phyloP scores from a whole-genome alignment of 1,140 invertebrate species.

The Papilio glaucus region DNA sequence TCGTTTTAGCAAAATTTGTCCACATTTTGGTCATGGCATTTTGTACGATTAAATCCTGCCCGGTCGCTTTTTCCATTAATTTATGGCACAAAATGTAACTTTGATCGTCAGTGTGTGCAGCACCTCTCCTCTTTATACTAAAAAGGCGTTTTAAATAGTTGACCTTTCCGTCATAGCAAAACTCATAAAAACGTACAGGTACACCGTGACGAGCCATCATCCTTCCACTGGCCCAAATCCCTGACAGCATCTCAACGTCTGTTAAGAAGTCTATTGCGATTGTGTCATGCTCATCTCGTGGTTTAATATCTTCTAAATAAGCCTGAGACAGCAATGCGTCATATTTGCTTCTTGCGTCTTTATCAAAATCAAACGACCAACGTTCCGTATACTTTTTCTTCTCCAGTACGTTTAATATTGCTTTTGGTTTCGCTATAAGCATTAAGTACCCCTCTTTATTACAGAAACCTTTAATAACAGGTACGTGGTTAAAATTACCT shows the following conservation, averaged over 20 bases:
- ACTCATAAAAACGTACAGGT: constrained; percentile 63
- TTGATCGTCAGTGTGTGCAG: constrained; percentile 80
- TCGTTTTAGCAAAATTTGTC: constrained; percentile 85
- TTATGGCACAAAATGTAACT: constrained; percentile 70
- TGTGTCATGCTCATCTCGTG: constrained; percentile 46
- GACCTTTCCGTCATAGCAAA: constrained; percentile 74
- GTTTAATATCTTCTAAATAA: constrained; percentile 50
- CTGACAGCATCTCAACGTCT: constrained; percentile 76
- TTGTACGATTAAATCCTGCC: constrained; percentile 68
- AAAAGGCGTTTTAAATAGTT: constrained; percentile 72
- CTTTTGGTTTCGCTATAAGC: constrained; percentile 40
- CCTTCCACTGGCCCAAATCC: constrained; percentile 62
- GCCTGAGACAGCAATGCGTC: constrained; percentile 51
- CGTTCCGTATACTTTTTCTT: constrained; percentile 49
- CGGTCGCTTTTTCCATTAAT: constrained; percentile 61
- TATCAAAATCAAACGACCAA: constrained; percentile 49
- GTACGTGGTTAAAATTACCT: constrained; percentile 76
- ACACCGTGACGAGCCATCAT: constrained; percentile 58
- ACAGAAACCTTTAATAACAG: constrained; percentile 81
- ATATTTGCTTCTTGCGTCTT: constrained; percentile 41
- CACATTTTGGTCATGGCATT: constrained; percentile 81
- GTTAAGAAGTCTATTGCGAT: constrained; percentile 58
- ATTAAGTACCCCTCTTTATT: constrained; percentile 73
- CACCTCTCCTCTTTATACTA: constrained; percentile 68
- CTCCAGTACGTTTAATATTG: constrained; percentile 42